Evolutionary conservation across 2,888 invertebrate species (phyloP), one percentile per base, ranked within the genome.

Genomic region (Volucella zonaria): DNA sequence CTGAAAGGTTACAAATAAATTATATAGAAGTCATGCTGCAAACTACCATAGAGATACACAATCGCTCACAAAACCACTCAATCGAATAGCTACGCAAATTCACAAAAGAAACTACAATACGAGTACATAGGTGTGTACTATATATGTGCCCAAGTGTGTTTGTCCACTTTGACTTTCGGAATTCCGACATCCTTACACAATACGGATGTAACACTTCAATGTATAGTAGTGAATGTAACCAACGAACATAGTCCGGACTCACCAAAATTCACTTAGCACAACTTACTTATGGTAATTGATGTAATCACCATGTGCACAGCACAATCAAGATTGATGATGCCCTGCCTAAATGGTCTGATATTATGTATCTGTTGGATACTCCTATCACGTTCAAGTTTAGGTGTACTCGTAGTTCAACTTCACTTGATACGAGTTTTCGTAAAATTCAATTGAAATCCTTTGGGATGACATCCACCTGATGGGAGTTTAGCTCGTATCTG

Each of bases 271-370:
- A 68, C 68, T 67, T 51, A 59, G 38, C 75, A 76, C 45, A 76
- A 76, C 51, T 61, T 68, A 68, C 43, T 76, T 76, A 76, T 68
- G 68, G 52, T 76, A 68, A 76, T 68, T 68, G 76, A 68, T 52
- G 52, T 68, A 68, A 76, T 68, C 67, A 52, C 67, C 51, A 68
- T 61, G 62, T 51, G 54, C 52, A 23, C 45, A 76, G 31, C 38
- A 68, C 58, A 68, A 68, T 61, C 52, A 58, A 76, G 76, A 76
- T 76, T 76, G 67, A 76, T 76, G 67, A 51, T 51, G 15, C 10
- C 31, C 45, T 31, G 31, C 18, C 43, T 38, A 47, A 67, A 31
- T 15, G 61, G 49, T 71, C 51, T 42, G 51, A 61, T 64, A 66
- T 47, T 56, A n/a, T 66, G 74, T 70, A 58, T 31, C 62, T 42